Percentiles rank a stretch among this genome's conserved stretches.
Conservation (phyloP, 2,797 vertebrate genomes). For the Sandelia bainsii region DNA sequence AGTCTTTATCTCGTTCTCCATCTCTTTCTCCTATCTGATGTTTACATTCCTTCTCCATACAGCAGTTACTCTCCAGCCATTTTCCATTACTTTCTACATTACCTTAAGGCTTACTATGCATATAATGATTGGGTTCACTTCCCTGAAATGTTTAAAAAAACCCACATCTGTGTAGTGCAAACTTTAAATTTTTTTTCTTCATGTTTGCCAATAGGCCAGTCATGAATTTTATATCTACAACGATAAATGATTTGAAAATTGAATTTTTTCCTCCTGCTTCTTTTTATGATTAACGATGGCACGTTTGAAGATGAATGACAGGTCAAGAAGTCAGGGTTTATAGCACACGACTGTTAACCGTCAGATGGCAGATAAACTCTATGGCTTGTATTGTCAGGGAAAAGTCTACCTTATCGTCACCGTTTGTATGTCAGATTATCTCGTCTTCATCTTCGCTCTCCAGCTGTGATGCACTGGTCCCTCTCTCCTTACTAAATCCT, state of each 20-base stretch:
- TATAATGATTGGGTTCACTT: constrained; percentile 42
- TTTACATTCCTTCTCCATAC: constrained; percentile 32
- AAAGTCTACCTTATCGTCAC: constrained; percentile 42
- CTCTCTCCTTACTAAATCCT: constrained; percentile 60
- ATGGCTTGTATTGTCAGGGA: constrained; percentile 31
- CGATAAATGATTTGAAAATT: constrained; percentile 14
- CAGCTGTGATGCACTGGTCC: constrained; percentile 51
- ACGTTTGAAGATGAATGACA: constrained; percentile 26
- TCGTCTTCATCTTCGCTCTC: constrained; percentile 64
- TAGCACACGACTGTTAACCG: constrained; percentile 23
- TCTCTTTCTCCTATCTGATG: constrained; percentile 49
- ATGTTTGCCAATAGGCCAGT: background rate
- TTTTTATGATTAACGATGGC: background rate
- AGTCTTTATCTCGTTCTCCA: constrained; percentile 43
- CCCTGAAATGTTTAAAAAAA: constrained; percentile 18
- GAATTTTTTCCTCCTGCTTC: background rate
- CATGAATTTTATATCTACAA: constrained; percentile 11
- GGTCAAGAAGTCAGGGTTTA: constrained; percentile 21
- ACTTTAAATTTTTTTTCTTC: constrained; percentile 18
- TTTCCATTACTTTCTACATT: constrained; percentile 38
- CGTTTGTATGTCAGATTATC: constrained; percentile 57
- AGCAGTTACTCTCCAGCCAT: constrained; percentile 26
- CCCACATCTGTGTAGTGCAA: constrained; percentile 11
- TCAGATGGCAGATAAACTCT: constrained; percentile 44
- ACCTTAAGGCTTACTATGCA: constrained; percentile 31